These are phyloP conservation scores for Pollimyrus isidori DNA, from an alignment of 2,113 vertebrate species.

Conservation along the genomic window DNA sequence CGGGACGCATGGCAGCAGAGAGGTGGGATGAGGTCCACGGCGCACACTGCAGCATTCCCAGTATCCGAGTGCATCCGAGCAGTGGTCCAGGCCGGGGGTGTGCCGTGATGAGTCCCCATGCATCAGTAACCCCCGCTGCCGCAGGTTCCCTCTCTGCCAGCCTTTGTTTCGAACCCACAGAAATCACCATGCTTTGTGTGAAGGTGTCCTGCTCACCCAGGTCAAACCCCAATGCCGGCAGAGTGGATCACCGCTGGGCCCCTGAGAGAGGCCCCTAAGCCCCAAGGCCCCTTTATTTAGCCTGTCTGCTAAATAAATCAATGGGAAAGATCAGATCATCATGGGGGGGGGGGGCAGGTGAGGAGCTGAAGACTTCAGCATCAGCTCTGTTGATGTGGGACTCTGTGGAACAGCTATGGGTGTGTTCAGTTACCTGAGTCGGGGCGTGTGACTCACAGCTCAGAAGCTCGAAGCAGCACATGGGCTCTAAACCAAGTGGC, in stretches of 20 bases:
- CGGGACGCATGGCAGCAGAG: neutral
- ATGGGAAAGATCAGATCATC: neutral
- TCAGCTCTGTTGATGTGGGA: neutral
- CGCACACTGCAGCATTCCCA: neutral
- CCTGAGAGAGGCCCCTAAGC: neutral
- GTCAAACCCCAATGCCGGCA: neutral
- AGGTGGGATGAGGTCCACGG: neutral
- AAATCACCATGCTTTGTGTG: neutral
- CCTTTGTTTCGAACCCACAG: neutral
- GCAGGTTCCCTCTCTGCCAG: neutral
- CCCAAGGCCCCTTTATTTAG: too few relatives aligned
- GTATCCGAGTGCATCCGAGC: neutral
- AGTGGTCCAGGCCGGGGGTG: neutral
- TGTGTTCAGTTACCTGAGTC: neutral
- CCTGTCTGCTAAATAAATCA: neutral
- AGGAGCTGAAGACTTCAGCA: neutral
- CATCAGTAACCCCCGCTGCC: constrained; percentile 6
- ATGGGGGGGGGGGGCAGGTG: neutral
- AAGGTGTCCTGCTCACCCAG: neutral
- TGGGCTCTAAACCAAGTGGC: neutral
- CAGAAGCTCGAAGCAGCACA: neutral
- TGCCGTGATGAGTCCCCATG: neutral
- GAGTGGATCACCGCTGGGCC: neutral
- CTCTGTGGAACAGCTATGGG: neutral
- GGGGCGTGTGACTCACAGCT: neutral